Conservation (phyloP, 2,888 invertebrate species). For the Eupithecia vulgata region DNA sequence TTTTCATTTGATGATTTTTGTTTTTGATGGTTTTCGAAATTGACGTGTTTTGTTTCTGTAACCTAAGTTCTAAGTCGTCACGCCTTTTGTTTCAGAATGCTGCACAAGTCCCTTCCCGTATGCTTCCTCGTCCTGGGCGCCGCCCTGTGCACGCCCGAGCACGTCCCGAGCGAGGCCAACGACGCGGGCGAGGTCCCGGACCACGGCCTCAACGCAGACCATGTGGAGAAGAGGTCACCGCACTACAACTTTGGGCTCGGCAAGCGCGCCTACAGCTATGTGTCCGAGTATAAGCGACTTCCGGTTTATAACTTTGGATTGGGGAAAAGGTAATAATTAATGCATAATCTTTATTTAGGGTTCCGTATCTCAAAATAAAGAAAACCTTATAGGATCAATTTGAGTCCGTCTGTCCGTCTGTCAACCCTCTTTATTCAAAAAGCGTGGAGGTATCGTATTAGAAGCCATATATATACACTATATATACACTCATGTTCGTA, state of each 20-base stretch:
- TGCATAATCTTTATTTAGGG: background rate
- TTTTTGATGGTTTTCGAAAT: background rate
- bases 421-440: no score
- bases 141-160: constrained; percentile 70
- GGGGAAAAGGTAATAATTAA: constrained; percentile 77
- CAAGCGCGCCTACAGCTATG: constrained; percentile 85
- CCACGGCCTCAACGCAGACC: constrained; percentile 43
- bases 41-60: background rate
- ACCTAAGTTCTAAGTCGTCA: background rate
- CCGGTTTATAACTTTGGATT: constrained; percentile 85
- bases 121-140: constrained; percentile 66
- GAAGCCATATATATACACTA: no score
- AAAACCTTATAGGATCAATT: no score
- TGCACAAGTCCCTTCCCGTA: constrained; percentile 66
- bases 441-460: no score
- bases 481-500: no score
- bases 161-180: constrained; percentile 58
- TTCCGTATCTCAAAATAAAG: no score
- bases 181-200: constrained; percentile 46
- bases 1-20: background rate
- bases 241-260: constrained; percentile 83
- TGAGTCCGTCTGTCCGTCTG: no score
- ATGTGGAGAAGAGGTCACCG: constrained; percentile 75
- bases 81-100: constrained; percentile 70
- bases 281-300: constrained; percentile 86